Conservation (phyloP, 2,797 vertebrate species). For the Brachymystax lenok region DNA sequence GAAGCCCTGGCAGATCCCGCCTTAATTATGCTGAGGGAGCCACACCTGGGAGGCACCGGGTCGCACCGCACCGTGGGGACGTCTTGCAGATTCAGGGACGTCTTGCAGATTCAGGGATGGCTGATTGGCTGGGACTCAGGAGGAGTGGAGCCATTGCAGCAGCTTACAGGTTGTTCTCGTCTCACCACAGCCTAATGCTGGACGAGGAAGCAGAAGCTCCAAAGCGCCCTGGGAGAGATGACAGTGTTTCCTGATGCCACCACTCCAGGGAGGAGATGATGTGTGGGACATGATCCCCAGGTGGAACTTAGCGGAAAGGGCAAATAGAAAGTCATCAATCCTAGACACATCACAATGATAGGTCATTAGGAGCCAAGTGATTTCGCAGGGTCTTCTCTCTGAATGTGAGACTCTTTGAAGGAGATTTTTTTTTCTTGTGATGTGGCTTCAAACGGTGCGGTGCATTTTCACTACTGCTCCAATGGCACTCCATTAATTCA, state of each 20-base stretch:
- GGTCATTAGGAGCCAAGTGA: slow-evolving; percentile 60
- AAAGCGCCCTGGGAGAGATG: slow-evolving; percentile 42
- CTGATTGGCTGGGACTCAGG: slow-evolving; percentile 28
- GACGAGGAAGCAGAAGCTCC: slow-evolving; percentile 22
- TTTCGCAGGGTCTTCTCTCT: slow-evolving; percentile 44
- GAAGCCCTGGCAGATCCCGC: slow-evolving; percentile 76
- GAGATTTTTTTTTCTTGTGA: slow-evolving; percentile 37
- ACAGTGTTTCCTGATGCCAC: slow-evolving; percentile 40
- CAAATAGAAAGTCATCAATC: slow-evolving; percentile 63
- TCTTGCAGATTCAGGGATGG: slow-evolving; percentile 63
- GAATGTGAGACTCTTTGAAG: slow-evolving; percentile 51
- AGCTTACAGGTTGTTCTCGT: slow-evolving; percentile 48
- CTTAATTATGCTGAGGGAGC: slow-evolving; percentile 80
- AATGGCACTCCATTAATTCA: slow-evolving; percentile 59
- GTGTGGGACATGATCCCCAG: slow-evolving; percentile 47
- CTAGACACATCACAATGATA: slow-evolving; percentile 49
- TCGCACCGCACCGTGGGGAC: slow-evolving; percentile 31
- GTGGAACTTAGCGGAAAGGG: slow-evolving; percentile 56
- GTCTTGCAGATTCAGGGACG: slow-evolving; percentile 63
- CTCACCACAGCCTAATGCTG: background rate
- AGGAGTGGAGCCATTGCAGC: slow-evolving; percentile 44
- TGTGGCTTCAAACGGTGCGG: slow-evolving; percentile 44
- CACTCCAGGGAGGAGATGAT: slow-evolving; percentile 52
- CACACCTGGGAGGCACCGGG: slow-evolving; percentile 66
- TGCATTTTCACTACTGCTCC: slow-evolving; percentile 53